Conservation (phyloP, 2,797 vertebrate genomes). For the Orestias chungarensis region DNA sequence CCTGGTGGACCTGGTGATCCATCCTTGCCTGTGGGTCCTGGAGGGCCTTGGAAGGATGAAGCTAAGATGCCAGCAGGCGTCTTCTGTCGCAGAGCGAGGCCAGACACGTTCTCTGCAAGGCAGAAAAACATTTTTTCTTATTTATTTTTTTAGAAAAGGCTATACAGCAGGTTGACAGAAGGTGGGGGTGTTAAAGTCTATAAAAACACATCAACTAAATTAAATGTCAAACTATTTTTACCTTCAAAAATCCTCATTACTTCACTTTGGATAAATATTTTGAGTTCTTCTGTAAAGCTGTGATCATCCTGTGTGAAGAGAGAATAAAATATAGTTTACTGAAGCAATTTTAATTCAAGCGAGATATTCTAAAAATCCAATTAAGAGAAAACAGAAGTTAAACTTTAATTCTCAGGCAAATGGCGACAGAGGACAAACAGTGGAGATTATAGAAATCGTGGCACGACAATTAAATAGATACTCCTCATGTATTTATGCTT, state of each 20-base stretch:
- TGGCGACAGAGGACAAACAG: slow-evolving; percentile 35
- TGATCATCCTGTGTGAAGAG: slow-evolving; percentile 79
- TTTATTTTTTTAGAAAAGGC: background rate
- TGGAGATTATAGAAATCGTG: slow-evolving; percentile 28
- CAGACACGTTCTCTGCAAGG: slow-evolving; percentile 85
- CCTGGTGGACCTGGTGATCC: slow-evolving; percentile 88
- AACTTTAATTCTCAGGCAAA: slow-evolving; percentile 45
- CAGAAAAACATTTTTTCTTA: background rate
- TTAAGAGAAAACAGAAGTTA: slow-evolving; percentile 36
- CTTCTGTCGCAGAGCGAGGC: slow-evolving; percentile 82
- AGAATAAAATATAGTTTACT: slow-evolving; percentile 35
- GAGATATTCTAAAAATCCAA: slow-evolving; percentile 41
- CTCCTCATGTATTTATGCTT: slow-evolving; percentile 19
- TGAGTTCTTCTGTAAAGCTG: slow-evolving; percentile 90
- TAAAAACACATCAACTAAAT: background rate
- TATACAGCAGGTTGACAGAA: background rate
- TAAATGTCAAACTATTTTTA: slow-evolving; percentile 63
- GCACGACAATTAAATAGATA: slow-evolving; percentile 38
- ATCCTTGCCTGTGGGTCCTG: slow-evolving; percentile 90
- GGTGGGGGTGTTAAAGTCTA: background rate
- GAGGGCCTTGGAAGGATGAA: slow-evolving; percentile 85
- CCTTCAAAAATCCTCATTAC: slow-evolving; percentile 94
- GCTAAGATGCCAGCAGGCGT: slow-evolving; percentile 90
- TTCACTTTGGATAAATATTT: slow-evolving; percentile 89
- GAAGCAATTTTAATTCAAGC: slow-evolving; percentile 36